These are phyloP conservation scores for Ceratina calcarata DNA, from an alignment of 1,140 invertebrate genomes.

Conservation along the genomic window DNA sequence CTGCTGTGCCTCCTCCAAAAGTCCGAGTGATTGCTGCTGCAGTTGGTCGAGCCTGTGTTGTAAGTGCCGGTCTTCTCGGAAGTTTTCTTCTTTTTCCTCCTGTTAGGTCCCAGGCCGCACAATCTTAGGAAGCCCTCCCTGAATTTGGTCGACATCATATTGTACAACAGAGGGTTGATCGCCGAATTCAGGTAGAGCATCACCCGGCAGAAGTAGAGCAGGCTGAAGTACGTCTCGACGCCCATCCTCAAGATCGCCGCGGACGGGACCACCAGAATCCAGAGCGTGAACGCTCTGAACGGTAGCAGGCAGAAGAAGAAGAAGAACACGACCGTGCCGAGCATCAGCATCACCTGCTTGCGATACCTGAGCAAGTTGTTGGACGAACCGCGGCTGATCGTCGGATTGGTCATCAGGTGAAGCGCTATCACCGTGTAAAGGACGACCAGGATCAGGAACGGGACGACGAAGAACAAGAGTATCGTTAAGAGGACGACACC, in stretches of 20 bases:
- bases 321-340: conserved; percentile 93
- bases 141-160: conserved; percentile 95
- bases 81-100: conserved; percentile 60
- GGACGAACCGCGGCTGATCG: conserved; percentile 83
- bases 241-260: conserved; percentile 84
- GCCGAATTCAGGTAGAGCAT: conserved; percentile 95
- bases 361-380: conserved; percentile 83
- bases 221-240: conserved; percentile 90
- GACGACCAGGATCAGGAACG: conserved; percentile 88
- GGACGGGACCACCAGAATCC: conserved; percentile 88
- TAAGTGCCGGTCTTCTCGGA: conserved; percentile 66
- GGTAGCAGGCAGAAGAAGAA: conserved; percentile 95
- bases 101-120: conserved; percentile 70
- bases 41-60: conserved; percentile 68
- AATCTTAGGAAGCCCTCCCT: conserved; percentile 89
- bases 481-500: conserved; percentile 90
- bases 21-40: conserved; percentile 72
- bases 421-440: conserved; percentile 92
- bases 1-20: conserved; percentile 71
- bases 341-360: conserved; percentile 92
- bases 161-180: conserved; percentile 94
- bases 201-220: conserved; percentile 92
- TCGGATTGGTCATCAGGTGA: conserved; percentile 89
- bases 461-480: conserved; percentile 91
- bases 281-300: conserved; percentile 91